Base-by-base conservation (phyloP, 2,888 invertebrate species). In the Bombylius major region DNA sequence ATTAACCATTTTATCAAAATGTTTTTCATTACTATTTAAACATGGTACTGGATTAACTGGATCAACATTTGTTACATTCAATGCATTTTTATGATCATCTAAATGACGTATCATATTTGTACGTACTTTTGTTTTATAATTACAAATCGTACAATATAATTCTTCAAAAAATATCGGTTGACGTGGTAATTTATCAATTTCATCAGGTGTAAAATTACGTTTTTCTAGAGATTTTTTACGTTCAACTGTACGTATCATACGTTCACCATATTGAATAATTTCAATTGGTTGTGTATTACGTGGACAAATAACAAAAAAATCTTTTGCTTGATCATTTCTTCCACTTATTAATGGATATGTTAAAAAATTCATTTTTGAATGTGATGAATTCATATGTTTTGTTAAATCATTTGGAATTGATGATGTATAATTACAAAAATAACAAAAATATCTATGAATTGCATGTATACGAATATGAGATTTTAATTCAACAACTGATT, bases 1-100 rank as follows among this genome's bases (percentile, higher is more conserved):
- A 69, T 90, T 90, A 0, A 84, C 79, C 90, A 90, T 90, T 69
- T 84, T 87, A 69, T 90, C 89, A 66, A 89, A 90, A 79, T 89
- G 87, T 62, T 80, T 82, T 66, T 89, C 88, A 61, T 84, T 84
- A 47, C 83, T 82, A 62, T 86, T 85, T 45, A 89, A 74, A 67
- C 85, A 88, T 0, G 87, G 88, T 7, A 90, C 89, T 0, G 89
- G 89, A 76, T 90, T 90, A 0, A 89, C 83, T 0, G 88, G 87
- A 13, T 84, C 84, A 0, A 79, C 80, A 54, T 78, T 79, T 0
- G 87, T 82, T 8, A 82, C 85, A 1, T 77, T 77, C 51, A 73
- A 69, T 61, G 80, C 80, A n/a, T 59, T 57, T 8, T 75, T 72
- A 68, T 91, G 90, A 58, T 80, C 70, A 62, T 80, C 80, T 58